A percentile compares a stretch with the other conserved stretches of the same genome.
Evolutionary conservation across 2,797 vertebrate species (phyloP).

Genomic region (Micrastur ruficollis): DNA sequence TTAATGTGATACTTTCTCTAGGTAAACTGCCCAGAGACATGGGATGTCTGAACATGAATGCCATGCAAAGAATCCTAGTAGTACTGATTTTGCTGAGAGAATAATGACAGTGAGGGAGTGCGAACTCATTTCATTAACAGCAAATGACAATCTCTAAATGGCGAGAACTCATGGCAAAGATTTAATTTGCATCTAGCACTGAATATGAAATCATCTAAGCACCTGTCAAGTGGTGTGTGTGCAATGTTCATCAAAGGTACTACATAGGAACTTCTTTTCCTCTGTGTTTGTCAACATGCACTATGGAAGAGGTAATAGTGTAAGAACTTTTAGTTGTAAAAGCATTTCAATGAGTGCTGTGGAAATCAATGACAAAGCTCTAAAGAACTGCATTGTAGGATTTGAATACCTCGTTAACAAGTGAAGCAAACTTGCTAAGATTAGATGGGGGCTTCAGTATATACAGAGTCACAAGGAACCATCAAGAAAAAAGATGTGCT

Average conservation of each 20-base stretch:
- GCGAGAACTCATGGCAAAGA: neutral
- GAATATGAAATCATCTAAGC: neutral
- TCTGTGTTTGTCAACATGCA: neutral
- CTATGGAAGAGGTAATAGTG: neutral
- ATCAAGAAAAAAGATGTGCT: neutral
- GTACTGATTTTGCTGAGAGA: neutral
- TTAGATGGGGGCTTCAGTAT: neutral
- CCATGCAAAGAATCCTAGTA: neutral
- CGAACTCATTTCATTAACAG: neutral
- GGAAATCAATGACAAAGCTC: neutral
- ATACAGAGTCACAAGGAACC: neutral
- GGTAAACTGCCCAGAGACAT: constrained; percentile 3
- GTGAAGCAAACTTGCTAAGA: neutral
- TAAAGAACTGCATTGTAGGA: neutral
- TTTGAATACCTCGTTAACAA: neutral
- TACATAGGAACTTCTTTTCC: neutral
- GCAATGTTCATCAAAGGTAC: neutral
- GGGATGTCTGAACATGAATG: neutral
- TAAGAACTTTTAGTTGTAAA: neutral
- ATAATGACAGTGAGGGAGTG: neutral
- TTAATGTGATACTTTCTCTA: neutral
- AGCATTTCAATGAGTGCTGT: neutral
- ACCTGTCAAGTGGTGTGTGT: neutral
- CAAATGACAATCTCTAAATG: neutral
- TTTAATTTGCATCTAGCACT: neutral